A percentile compares a stretch with the other conserved stretches of the same genome.
Conservation (phyloP, 1,140 invertebrate species). For the Acromyrmex charruanus region DNA sequence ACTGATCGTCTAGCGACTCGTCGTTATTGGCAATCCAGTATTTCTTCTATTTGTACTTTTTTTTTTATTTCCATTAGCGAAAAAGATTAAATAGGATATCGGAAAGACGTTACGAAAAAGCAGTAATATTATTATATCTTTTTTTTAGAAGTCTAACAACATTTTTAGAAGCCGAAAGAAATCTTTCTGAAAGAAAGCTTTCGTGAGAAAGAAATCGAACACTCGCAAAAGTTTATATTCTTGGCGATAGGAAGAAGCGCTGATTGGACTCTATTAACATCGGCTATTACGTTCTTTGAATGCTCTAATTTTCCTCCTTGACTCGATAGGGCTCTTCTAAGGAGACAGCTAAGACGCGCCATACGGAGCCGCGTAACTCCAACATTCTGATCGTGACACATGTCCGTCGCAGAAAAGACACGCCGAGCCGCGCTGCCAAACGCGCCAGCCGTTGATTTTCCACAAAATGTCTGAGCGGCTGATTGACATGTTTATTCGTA, state of each 20-base stretch:
- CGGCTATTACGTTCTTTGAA: slow-evolving; percentile 15
- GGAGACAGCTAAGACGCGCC: slow-evolving; percentile 53
- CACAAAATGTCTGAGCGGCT: slow-evolving; percentile 59
- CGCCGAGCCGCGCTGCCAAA: slow-evolving; percentile 51
- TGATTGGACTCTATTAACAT: background rate
- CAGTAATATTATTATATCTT: background rate
- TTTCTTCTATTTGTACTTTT: slow-evolving; percentile 16
- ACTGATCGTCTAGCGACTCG: background rate
- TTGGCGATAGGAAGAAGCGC: background rate
- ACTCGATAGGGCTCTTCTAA: slow-evolving; percentile 52
- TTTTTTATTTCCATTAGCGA: slow-evolving; percentile 24
- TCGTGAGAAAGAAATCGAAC: background rate
- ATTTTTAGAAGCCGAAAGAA: background rate
- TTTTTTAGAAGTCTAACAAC: background rate
- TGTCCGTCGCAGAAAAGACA: slow-evolving; percentile 62
- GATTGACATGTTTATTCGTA: slow-evolving; percentile 65
- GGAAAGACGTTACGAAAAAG: slow-evolving; percentile 12
- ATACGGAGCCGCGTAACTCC: slow-evolving; percentile 46
- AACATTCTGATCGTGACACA: slow-evolving; percentile 57
- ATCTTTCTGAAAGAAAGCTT: too few relatives aligned
- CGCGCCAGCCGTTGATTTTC: slow-evolving; percentile 63
- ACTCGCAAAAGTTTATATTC: background rate
- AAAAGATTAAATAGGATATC: slow-evolving; percentile 7
- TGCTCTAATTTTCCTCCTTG: slow-evolving; percentile 24
- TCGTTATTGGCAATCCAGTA: background rate